Evolutionary conservation across 2,113 vertebrate genomes (phyloP).

Genomic region (Sclerurus mexicanus): DNA sequence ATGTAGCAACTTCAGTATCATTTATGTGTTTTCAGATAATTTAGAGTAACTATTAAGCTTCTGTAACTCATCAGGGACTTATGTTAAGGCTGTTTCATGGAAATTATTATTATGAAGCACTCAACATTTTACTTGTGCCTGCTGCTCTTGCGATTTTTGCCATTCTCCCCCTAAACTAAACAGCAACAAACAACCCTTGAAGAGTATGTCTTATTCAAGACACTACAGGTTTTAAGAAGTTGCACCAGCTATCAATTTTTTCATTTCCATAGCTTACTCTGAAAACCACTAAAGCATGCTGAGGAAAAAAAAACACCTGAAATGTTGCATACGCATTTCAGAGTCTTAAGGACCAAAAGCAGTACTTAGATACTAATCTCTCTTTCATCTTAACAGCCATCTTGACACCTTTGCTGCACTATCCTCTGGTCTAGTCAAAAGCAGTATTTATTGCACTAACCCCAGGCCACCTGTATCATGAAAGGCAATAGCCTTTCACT

Average conservation of each 20-base stretch:
- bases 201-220: not conserved
- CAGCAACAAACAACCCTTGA: not conserved
- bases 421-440: not conserved
- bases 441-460: not conserved
- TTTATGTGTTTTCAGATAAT: conserved; percentile 15
- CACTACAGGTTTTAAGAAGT: not conserved
- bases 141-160: not conserved
- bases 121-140: not conserved
- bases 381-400: not conserved
- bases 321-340: not conserved
- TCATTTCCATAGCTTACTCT: not conserved
- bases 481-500: not conserved
- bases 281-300: not conserved
- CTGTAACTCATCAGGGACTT: not conserved
- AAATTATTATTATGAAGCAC: not conserved
- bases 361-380: not conserved
- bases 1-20: not conserved
- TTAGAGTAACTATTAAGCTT: conserved; percentile 10
- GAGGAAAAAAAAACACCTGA: not conserved
- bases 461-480: not conserved
- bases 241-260: not conserved
- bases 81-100: not conserved
- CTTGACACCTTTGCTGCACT: not conserved
- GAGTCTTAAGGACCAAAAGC: not conserved
- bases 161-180: not conserved